Conservation (phyloP, 2,797 vertebrate genomes). For the Crocodylus rhombifer region DNA sequence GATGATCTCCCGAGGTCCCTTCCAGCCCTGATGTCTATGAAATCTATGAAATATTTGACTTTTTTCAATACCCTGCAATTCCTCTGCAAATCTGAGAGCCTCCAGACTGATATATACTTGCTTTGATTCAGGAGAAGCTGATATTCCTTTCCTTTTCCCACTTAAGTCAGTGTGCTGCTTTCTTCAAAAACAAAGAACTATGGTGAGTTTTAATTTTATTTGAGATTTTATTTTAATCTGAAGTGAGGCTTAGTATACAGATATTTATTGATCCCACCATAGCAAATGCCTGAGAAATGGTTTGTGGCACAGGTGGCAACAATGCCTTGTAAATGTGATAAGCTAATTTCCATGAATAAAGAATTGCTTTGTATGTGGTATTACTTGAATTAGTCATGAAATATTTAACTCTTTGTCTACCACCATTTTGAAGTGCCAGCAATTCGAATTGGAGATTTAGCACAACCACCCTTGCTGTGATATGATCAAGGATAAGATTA, state of each 20-base stretch:
- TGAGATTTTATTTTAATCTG: constrained; percentile 24
- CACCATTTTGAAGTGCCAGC: constrained; percentile 16
- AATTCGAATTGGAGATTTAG: not conserved
- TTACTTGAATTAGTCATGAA: not conserved
- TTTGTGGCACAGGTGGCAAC: constrained; percentile 8
- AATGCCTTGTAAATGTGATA: not conserved
- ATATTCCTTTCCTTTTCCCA: not conserved
- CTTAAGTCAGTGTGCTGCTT: not conserved
- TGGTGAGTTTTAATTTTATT: constrained; percentile 5
- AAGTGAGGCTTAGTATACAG: not conserved
- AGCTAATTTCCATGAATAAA: not conserved
- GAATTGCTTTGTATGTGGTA: not conserved
- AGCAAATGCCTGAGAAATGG: not conserved
- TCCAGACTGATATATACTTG: not conserved
- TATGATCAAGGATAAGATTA: not conserved
- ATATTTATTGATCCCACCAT: constrained; percentile 30
- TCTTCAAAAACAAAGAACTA: not conserved
- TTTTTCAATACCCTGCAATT: no score
- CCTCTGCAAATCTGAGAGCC: not conserved
- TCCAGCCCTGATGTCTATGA: no score
- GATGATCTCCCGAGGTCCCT: no score
- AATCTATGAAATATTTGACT: no score
- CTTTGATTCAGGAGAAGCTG: not conserved
- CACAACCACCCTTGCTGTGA: not conserved
- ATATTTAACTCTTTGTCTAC: not conserved